Base-by-base conservation (phyloP, 2,888 invertebrate genomes). In the Onchidella celtica region DNA sequence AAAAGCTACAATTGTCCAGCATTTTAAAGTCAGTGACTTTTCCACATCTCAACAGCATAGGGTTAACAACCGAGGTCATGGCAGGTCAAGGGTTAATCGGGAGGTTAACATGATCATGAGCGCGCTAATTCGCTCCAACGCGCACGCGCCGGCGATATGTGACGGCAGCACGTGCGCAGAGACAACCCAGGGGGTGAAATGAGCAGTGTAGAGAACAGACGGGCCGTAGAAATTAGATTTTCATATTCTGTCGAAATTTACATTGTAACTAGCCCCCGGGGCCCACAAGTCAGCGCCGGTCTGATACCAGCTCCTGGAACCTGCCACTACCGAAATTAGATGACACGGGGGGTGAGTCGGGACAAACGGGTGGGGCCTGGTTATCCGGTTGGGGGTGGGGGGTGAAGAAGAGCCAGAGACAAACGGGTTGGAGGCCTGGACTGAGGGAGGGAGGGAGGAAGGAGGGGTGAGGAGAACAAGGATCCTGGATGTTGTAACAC, bases 171-270 rank as follows among this genome's bases (percentile, higher is more conserved):
- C 75, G 75, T 75, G 61, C 61, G 21, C 40, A 9, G 55, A 40
- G 40, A 40, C 27, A 24, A 47, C 75, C 75, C 75, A 59, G 59
- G 38, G 29, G 72, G 72, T 57, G 29, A 72, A 72, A 34, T 73
- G 73, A 61, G n/a, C 73, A 36, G 11, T 21, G 38, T 11, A 17
- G 59, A 36, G 73, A 77, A 77, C 77, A 77, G 77, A 77, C 77
- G 77, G 77, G 66, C 21, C 66, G 34, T 59, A 66, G 55, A 75
- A 65, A 77, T 77, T 77, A 77, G 77, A 77, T 77, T 77, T 77
- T 77, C 77, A 77, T 77, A 77, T 77, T 77, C 68, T 77, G 77
- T 66, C 68, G 34, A 77, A 77, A 77, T 77, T 77, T 77, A 77
- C 77, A 77, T 77, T 55, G 77, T 77, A 77, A 77, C 77, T 66